Percentiles rank a stretch among this genome's conserved stretches.
Evolutionary conservation across 2,888 invertebrate genomes (phyloP).

Genomic region (Eudasyphora cyanicolor): DNA sequence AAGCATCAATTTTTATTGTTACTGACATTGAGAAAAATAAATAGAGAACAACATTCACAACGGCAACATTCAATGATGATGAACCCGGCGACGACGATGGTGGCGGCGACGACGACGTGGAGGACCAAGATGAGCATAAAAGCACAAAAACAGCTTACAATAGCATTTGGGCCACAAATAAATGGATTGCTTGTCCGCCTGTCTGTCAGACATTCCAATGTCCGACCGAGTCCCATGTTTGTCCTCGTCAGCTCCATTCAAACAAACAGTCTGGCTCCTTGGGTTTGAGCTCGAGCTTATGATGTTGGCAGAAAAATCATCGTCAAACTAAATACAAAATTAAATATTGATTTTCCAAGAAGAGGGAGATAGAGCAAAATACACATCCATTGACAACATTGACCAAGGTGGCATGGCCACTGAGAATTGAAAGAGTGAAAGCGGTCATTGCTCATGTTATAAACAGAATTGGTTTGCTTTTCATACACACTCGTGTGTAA

Average conservation of each 20-base stretch:
- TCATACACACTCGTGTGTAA: neutral
- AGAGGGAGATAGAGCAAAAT: no score
- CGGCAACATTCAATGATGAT: no score
- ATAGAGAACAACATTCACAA: neutral
- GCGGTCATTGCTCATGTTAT: neutral
- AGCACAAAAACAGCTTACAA: no score
- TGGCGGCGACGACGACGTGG: no score
- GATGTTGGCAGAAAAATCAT: neutral
- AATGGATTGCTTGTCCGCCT: conserved; percentile 4
- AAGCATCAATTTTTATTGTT: conserved; percentile 47
- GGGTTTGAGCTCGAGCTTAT: neutral
- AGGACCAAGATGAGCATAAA: no score
- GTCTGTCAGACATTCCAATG: neutral
- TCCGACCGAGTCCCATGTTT: no score
- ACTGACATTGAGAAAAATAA: conserved; percentile 8
- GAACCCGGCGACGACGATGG: no score
- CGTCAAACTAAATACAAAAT: conserved; percentile 31
- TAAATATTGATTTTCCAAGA: conserved; percentile 11
- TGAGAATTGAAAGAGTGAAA: neutral
- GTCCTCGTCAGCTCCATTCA: no score
- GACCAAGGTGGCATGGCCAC: neutral
- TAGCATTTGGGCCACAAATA: neutral
- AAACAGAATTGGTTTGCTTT: neutral
- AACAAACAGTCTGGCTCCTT: no score
- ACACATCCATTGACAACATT: no score